Conservation (phyloP, 1,140 invertebrate species). For the Drosophila hydei region DNA sequence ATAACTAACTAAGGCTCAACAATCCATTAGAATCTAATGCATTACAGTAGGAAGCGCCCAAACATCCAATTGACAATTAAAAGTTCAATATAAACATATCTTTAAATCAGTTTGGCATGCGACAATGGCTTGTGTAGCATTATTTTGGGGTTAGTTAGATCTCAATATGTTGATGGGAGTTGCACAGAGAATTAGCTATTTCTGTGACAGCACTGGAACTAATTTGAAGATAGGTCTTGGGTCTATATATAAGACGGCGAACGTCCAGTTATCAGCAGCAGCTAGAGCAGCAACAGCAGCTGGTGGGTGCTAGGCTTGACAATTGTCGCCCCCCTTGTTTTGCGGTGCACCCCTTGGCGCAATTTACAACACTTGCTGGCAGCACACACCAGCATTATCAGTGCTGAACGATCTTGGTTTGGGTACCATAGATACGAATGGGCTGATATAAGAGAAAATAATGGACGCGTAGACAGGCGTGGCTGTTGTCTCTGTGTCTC, state of each 20-base stretch:
- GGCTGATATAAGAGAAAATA: conserved; percentile 57
- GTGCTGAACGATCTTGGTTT: conserved; percentile 58
- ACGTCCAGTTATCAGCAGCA: conserved; percentile 6
- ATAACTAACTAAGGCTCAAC: too few species aligned
- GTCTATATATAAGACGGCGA: not conserved
- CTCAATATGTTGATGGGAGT: conserved; percentile 7
- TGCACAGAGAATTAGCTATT: conserved; percentile 13
- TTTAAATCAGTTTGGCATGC: conserved; percentile 7
- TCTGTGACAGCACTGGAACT: conserved; percentile 46
- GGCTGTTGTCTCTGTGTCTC: conserved; percentile 14
- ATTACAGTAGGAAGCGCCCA: too few species aligned
- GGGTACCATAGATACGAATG: conserved; percentile 62
- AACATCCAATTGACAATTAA: not conserved
- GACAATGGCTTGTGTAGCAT: not conserved
- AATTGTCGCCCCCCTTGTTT: conserved; percentile 43
- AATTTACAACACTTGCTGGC: conserved; percentile 70
- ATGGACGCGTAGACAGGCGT: conserved; percentile 58
- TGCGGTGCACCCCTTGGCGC: conserved; percentile 47
- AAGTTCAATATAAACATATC: conserved; percentile 8
- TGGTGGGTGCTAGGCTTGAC: conserved; percentile 13
- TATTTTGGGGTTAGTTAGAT: conserved; percentile 13
- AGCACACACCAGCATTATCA: conserved; percentile 45
- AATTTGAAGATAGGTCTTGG: conserved; percentile 48
- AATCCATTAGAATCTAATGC: too few species aligned
- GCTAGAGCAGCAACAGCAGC: conserved; percentile 1